Conservation (phyloP, 2,888 invertebrate genomes). For the Morpho deidamia region DNA sequence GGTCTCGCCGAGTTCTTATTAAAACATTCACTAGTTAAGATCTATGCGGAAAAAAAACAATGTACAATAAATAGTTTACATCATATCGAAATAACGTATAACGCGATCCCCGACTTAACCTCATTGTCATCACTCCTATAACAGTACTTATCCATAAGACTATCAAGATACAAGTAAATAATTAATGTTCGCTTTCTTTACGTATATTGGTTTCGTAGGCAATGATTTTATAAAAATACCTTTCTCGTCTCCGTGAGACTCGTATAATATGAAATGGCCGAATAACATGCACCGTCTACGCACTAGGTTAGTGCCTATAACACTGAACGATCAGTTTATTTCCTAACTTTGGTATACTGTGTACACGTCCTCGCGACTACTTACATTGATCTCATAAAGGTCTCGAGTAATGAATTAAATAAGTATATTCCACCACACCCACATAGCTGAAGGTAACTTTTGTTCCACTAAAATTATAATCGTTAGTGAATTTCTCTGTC, state of each 20-base stretch:
- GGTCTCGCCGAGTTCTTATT: constrained; percentile 62
- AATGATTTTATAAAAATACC: constrained; percentile 77
- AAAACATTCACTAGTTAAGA: constrained; percentile 67
- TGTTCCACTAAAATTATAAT: constrained; percentile 57
- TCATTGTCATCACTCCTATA: constrained; percentile 41
- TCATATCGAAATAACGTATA: constrained; percentile 69
- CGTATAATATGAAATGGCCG: constrained; percentile 35
- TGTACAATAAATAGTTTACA: constrained; percentile 71
- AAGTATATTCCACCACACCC: constrained; percentile 41
- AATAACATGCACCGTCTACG: constrained; percentile 21
- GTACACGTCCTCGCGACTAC: constrained; percentile 55
- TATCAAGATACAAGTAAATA: constrained; percentile 70
- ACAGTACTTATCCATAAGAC: constrained; percentile 55
- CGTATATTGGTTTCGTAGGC: constrained; percentile 74
- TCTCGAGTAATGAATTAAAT: constrained; percentile 44
- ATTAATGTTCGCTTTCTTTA: constrained; percentile 65
- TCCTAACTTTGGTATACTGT: constrained; percentile 78
- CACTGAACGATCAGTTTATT: constrained; percentile 45
- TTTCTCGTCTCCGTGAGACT: constrained; percentile 42
- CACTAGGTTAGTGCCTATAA: constrained; percentile 8
- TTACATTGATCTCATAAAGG: constrained; percentile 42
- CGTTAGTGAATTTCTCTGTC: constrained; percentile 45
- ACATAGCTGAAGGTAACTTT: constrained; percentile 70
- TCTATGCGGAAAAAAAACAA: constrained; percentile 64
- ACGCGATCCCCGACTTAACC: constrained; percentile 66